Percentiles rank a stretch among this genome's conserved stretches.
phyloP scores from a whole-genome alignment of 2,113 vertebrate genomes.

The Gopherus flavomarginatus region DNA sequence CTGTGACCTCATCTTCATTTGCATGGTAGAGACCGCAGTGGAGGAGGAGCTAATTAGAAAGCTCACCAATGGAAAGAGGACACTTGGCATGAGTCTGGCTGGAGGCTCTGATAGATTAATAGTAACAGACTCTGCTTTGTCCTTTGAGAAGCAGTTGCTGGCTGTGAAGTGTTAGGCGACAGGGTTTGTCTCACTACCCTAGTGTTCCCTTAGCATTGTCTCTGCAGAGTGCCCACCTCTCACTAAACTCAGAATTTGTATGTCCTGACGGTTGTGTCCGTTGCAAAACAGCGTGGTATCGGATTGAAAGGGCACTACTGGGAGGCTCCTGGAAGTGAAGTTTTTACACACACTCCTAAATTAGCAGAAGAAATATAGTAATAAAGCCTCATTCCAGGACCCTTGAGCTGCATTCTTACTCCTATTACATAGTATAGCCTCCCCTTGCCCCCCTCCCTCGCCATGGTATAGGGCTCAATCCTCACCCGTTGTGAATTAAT shows the following conservation, averaged over 20 bases:
- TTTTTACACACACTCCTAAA: neutral
- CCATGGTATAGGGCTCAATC: neutral
- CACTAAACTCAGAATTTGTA: neutral
- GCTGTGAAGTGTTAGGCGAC: neutral
- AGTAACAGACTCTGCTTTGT: neutral
- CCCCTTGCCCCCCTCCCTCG: neutral
- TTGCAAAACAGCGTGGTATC: too few relatives aligned
- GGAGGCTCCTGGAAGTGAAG: neutral
- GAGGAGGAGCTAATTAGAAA: neutral
- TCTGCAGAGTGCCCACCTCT: neutral
- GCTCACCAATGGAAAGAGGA: neutral
- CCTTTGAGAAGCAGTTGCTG: neutral
- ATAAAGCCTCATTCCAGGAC: neutral
- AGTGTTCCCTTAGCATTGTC: neutral
- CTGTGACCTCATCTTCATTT: neutral
- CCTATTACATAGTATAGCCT: neutral
- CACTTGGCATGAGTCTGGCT: neutral
- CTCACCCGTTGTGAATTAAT: neutral
- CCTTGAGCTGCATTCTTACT: too few relatives aligned
- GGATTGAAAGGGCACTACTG: neutral
- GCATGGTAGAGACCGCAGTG: neutral
- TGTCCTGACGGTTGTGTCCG: too few relatives aligned
- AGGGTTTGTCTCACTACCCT: neutral
- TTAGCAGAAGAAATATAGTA: neutral
- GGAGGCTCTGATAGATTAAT: neutral